Evolutionary conservation across 2,797 vertebrate genomes (phyloP).

Genomic region (Hippocampus kuda): DNA sequence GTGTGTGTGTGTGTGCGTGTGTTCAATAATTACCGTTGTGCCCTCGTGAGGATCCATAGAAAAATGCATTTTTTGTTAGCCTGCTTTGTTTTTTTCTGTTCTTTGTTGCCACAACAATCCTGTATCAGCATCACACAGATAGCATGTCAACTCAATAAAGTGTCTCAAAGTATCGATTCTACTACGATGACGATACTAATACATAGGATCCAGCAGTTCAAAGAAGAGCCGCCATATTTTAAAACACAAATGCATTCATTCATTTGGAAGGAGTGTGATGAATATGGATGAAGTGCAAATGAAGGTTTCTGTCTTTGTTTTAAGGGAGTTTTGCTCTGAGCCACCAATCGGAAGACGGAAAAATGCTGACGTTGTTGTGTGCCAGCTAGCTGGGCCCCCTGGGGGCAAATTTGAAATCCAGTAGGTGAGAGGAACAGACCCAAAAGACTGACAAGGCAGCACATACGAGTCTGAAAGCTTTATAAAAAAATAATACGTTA

Average conservation of each 20-base stretch:
- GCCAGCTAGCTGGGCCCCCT: neutral
- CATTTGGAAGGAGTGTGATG: neutral
- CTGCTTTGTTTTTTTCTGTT: slow-evolving; percentile 29
- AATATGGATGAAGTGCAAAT: slow-evolving; percentile 2
- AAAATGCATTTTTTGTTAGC: slow-evolving; percentile 17
- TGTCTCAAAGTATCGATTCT: neutral
- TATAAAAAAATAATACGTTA: neutral
- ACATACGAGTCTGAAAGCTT: neutral
- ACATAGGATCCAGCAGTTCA: neutral
- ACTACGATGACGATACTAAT: neutral
- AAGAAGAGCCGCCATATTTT: neutral
- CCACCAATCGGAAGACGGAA: neutral
- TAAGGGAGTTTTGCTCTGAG: neutral
- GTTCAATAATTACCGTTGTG: slow-evolving; percentile 39
- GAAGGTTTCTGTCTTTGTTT: neutral
- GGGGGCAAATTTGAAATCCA: neutral
- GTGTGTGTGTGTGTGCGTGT: slow-evolving; percentile 15
- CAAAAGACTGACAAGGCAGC: neutral
- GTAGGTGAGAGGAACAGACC: neutral
- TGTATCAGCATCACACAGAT: neutral
- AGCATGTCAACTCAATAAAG: neutral
- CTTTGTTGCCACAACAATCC: slow-evolving; percentile 17
- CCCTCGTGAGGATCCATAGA: slow-evolving; percentile 31
- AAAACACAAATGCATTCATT: neutral
- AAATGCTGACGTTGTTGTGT: neutral